Percentiles rank a stretch among this genome's conserved stretches.
Evolutionary conservation across 1,140 invertebrate genomes (phyloP).

Genomic region (Hestina assimilis): DNA sequence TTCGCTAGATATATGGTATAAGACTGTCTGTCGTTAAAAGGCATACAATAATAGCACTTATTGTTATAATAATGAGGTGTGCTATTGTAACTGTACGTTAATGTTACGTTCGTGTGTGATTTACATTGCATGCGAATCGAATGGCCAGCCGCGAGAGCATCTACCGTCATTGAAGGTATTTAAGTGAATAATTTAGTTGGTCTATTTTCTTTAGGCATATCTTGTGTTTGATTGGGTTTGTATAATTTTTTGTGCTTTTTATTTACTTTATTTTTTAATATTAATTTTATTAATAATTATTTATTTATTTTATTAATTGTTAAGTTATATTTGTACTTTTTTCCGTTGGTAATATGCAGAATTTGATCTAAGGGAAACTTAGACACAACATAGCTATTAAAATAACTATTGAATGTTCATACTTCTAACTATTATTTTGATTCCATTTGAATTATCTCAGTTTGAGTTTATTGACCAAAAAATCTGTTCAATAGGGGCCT

Average conservation of each 20-base stretch:
- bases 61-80: not conserved
- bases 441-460: too few species aligned
- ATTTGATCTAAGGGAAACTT: too few species aligned
- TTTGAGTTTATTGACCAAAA: too few species aligned
- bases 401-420: too few species aligned
- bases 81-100: slow-evolving; percentile 45
- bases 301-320: not conserved
- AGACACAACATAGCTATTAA: too few species aligned
- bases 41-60: not conserved
- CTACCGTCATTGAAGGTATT: slow-evolving; percentile 72
- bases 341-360: too few species aligned
- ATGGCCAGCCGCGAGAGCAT: slow-evolving; percentile 68
- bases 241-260: not conserved
- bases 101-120: slow-evolving; percentile 52
- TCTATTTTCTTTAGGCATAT: not conserved
- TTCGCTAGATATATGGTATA: too few species aligned
- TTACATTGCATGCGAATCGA: slow-evolving; percentile 69
- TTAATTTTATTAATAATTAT: slow-evolving; percentile 3
- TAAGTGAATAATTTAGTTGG: not conserved
- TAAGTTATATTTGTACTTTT: too few species aligned
- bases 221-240: not conserved
- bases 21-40: too few species aligned
- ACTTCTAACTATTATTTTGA: too few species aligned
- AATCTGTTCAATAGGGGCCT: too few species aligned
- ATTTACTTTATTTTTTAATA: not conserved